Conservation (phyloP, 2,888 invertebrate species). For the Orthonevra nobilis region DNA sequence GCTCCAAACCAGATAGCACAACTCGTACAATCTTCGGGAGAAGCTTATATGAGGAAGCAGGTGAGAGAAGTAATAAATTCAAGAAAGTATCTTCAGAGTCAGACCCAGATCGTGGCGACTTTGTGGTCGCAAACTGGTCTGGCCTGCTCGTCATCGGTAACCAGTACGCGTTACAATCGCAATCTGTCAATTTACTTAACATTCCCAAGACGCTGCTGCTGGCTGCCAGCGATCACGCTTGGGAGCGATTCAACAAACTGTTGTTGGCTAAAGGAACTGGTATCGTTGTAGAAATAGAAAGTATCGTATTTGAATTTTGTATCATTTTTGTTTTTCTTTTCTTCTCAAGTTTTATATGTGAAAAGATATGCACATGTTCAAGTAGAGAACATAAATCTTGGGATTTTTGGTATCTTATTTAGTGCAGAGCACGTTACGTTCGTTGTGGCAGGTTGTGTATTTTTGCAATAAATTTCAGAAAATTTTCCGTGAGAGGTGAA, state of each 20-base stretch:
- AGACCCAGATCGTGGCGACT: slow-evolving; percentile 17
- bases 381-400: slow-evolving; percentile 25
- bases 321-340: slow-evolving; percentile 11
- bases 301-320: slow-evolving; percentile 53
- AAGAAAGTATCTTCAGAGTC: slow-evolving; percentile 50
- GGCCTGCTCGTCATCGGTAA: slow-evolving; percentile 45
- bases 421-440: slow-evolving; percentile 30
- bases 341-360: not conserved
- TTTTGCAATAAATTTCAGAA: slow-evolving; percentile 7
- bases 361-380: not conserved
- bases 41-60: slow-evolving; percentile 12
- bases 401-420: slow-evolving; percentile 25
- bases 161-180: slow-evolving; percentile 59
- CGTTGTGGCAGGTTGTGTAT: slow-evolving; percentile 11
- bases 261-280: slow-evolving; percentile 25
- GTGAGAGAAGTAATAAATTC: slow-evolving; percentile 30
- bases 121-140: slow-evolving; percentile 56
- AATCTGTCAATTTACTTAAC: slow-evolving; percentile 57
- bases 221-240: not conserved
- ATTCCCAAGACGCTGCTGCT: slow-evolving; percentile 56
- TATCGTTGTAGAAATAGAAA: slow-evolving; percentile 62
- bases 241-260: not conserved
- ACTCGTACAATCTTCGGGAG: not conserved
- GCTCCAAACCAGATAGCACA: slow-evolving; percentile 37
- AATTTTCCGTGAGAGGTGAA: slow-evolving; percentile 23